Conservation (phyloP, 2,888 invertebrate species). For the Linyphia triangularis region DNA sequence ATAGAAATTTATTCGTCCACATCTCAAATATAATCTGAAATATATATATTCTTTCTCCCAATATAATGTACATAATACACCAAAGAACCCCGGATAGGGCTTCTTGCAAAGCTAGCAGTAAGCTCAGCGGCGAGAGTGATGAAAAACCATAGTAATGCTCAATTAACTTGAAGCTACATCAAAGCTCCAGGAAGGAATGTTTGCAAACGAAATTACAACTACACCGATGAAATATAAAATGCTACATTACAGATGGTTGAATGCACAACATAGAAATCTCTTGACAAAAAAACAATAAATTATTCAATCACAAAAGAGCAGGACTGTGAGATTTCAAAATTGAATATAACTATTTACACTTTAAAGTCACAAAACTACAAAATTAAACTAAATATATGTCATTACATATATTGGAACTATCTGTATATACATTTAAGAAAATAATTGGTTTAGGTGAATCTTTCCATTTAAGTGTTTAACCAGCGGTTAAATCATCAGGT, state of each 20-base stretch:
- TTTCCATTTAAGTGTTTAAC: too few relatives aligned
- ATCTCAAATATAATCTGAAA: constrained; percentile 67
- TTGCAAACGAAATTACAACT: constrained; percentile 47
- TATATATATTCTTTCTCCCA: constrained; percentile 43
- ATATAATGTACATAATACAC: constrained; percentile 59
- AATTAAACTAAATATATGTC: background rate
- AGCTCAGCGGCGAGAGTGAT: constrained; percentile 58
- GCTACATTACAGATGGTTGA: constrained; percentile 48
- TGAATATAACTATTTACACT: background rate
- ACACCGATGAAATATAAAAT: constrained; percentile 51
- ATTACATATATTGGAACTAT: too few relatives aligned
- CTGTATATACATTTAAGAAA: too few relatives aligned
- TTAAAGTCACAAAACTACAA: background rate
- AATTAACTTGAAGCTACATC: constrained; percentile 22
- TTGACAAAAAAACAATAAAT: constrained; percentile 50
- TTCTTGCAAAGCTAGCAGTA: constrained; percentile 36
- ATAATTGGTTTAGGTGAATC: too few relatives aligned
- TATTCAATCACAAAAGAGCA: constrained; percentile 50
- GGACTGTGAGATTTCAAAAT: constrained; percentile 19
- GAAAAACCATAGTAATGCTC: constrained; percentile 52
- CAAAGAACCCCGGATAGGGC: constrained; percentile 1
- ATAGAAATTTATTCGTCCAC: constrained; percentile 70
- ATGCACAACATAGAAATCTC: constrained; percentile 21
- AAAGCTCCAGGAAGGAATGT: constrained; percentile 64
- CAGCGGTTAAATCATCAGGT: too few relatives aligned